phyloP scores from a whole-genome alignment of 2,113 vertebrate species.

The Nerophis lumbriciformis region DNA sequence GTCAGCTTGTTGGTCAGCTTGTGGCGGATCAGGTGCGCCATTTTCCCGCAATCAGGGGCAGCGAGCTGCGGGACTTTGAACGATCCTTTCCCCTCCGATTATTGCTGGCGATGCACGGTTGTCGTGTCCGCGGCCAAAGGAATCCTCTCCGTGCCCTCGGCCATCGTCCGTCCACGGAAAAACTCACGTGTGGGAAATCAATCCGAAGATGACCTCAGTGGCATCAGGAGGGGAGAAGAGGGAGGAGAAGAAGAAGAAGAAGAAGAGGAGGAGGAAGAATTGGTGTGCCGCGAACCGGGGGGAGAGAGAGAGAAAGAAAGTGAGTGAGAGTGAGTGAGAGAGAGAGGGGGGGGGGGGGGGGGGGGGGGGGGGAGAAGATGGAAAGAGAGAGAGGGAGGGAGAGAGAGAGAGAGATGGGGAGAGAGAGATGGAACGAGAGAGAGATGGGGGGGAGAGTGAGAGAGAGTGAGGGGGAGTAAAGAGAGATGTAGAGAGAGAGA shows the following conservation, averaged over 20 bases:
- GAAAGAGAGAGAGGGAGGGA: too few relatives aligned
- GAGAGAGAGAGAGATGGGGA: not conserved
- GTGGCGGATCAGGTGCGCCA: constrained; percentile 92
- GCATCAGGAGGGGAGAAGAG: not conserved
- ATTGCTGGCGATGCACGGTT: constrained; percentile 33
- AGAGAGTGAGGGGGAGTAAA: not conserved
- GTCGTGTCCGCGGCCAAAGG: constrained; percentile 5
- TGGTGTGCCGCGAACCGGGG: too few relatives aligned
- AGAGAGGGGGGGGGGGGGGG: not conserved
- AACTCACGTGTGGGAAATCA: too few relatives aligned
- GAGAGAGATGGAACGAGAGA: too few relatives aligned
- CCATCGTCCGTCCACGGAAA: constrained; percentile 25
- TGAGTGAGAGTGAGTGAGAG: not conserved
- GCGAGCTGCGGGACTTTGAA: not conserved
- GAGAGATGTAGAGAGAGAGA: not conserved
- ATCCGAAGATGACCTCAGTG: constrained; percentile 21
- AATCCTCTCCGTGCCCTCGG: constrained; percentile 46
- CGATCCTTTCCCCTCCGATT: not conserved
- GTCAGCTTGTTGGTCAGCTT: constrained; percentile 83
- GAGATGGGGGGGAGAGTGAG: not conserved
- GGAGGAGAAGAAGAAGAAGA: too few relatives aligned
- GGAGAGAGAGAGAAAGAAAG: too few relatives aligned
- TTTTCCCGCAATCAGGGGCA: constrained; percentile 36
- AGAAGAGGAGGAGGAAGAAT: too few relatives aligned
- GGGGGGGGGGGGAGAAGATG: too few relatives aligned